These are phyloP conservation scores for Anneissia japonica DNA, from an alignment of 35 echinoderm and acorn worm genomes.

Conservation along the genomic window DNA sequence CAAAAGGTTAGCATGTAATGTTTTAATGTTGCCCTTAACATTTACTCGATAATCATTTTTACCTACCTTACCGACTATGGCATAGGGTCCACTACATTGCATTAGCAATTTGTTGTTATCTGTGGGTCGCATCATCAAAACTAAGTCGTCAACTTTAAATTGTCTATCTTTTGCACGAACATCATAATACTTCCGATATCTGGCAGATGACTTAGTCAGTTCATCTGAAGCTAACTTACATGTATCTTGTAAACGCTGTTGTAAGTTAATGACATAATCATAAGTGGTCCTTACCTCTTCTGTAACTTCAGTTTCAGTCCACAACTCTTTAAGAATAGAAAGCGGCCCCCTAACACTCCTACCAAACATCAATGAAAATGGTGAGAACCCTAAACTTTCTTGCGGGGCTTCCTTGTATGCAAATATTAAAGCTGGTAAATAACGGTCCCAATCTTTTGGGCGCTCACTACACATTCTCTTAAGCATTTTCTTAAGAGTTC, in stretches of 20 bases:
- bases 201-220: too few species aligned
- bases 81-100: too few species aligned
- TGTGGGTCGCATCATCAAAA: too few species aligned
- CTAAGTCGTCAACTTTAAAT: too few species aligned
- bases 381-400: constrained; percentile 19
- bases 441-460: constrained; percentile 38
- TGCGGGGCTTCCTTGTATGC: constrained; percentile 25
- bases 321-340: constrained; percentile 14
- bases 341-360: neutral
- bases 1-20: too few species aligned
- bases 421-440: constrained; percentile 27
- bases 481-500: constrained; percentile 20
- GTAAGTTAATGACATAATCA: neutral
- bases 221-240: neutral
- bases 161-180: too few species aligned
- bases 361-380: constrained; percentile 27
- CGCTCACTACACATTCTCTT: constrained; percentile 26
- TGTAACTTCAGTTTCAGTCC: neutral
- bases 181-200: too few species aligned
- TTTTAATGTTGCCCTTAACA: too few species aligned
- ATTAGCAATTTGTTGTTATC: too few species aligned
- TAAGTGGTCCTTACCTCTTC: constrained; percentile 23
- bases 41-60: too few species aligned
- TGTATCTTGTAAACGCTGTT: too few species aligned
- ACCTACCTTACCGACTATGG: too few species aligned